phyloP scores from a whole-genome alignment of 1,140 invertebrate species.

The Metopolophium dirhodum region DNA sequence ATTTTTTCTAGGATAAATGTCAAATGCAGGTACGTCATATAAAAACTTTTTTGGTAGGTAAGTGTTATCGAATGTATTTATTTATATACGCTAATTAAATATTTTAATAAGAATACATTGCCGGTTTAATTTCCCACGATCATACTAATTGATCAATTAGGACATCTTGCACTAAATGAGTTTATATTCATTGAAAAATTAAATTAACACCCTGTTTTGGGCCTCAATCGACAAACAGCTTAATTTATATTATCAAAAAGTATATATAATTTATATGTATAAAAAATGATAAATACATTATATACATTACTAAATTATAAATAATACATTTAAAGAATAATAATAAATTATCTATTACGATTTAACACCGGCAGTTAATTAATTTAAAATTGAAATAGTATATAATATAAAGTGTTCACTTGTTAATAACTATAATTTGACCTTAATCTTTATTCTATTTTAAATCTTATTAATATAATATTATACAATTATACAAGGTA shows the following conservation, averaged over 20 bases:
- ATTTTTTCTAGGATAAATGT: neutral
- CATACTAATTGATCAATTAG: neutral
- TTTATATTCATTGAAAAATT: constrained; percentile 27
- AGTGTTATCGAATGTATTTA: neutral
- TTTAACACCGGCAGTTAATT: neutral
- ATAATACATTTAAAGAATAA: neutral
- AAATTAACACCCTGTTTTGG: constrained; percentile 27
- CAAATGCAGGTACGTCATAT: neutral
- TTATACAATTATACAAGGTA: neutral
- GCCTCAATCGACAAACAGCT: neutral
- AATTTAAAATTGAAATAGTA: neutral
- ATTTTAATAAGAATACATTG: neutral
- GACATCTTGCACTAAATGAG: neutral
- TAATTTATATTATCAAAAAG: neutral
- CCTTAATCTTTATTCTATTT: neutral
- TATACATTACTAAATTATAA: neutral
- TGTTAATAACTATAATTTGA: neutral
- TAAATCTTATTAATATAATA: neutral
- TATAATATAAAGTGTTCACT: neutral
- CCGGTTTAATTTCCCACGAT: constrained; percentile 19
- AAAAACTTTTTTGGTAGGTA: neutral
- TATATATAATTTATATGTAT: neutral
- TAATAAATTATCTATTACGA: neutral
- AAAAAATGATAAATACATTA: neutral
- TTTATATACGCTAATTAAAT: neutral